phyloP scores from a whole-genome alignment of 2,888 invertebrate genomes.

The Furcula furcula region DNA sequence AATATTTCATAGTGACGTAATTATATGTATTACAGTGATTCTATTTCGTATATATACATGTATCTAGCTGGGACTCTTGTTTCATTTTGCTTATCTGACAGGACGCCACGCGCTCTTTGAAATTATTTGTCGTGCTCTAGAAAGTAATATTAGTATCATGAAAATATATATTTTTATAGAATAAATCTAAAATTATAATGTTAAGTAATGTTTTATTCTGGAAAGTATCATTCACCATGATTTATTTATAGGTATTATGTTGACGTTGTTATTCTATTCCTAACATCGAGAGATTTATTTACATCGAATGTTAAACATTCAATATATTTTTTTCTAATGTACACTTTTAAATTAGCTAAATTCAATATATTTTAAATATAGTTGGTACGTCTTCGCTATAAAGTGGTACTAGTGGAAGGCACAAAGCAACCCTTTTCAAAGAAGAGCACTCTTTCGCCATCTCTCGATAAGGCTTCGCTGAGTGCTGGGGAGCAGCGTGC shows the following conservation, averaged over 20 bases:
- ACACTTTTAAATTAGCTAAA: neutral
- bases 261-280: slow-evolving; percentile 11
- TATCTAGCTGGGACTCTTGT: slow-evolving; percentile 9
- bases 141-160: slow-evolving; percentile 8
- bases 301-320: too few species aligned
- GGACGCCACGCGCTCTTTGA: slow-evolving; percentile 1
- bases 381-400: slow-evolving; percentile 45
- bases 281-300: neutral
- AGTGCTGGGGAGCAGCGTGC: slow-evolving; percentile 28
- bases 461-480: slow-evolving; percentile 64
- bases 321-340: neutral
- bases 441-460: slow-evolving; percentile 61
- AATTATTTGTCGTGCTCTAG: slow-evolving; percentile 10
- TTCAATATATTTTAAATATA: slow-evolving; percentile 43
- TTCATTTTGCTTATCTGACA: slow-evolving; percentile 19
- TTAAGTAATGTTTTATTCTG: slow-evolving; percentile 14
- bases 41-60: slow-evolving; percentile 19
- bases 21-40: slow-evolving; percentile 23
- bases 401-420: slow-evolving; percentile 61
- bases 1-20: neutral
- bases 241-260: slow-evolving; percentile 20
- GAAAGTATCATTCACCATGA: slow-evolving; percentile 19
- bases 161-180: slow-evolving; percentile 6
- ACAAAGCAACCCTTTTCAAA: slow-evolving; percentile 70
- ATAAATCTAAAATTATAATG: too few species aligned